These are phyloP conservation scores for Phthorimaea operculella DNA, from an alignment of 1,140 invertebrate genomes.

Conservation along the genomic window DNA sequence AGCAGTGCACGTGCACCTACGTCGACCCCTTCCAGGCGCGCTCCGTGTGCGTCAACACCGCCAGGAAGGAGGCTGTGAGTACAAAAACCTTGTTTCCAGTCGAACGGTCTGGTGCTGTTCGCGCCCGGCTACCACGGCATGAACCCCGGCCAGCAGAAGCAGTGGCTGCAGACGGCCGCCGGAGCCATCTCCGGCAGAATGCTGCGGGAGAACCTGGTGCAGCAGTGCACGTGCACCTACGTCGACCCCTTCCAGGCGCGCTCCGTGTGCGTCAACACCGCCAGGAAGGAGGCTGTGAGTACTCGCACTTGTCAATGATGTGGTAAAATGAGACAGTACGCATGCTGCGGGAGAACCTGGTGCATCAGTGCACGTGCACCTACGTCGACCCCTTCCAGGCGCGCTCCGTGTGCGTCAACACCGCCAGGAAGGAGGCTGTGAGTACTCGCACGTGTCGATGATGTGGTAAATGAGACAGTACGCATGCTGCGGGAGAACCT, in stretches of 20 bases:
- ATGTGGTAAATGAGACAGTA: too few relatives aligned
- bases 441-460: too few relatives aligned
- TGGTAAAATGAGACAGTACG: too few relatives aligned
- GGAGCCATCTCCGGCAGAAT: constrained; percentile 62
- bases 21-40: constrained; percentile 41
- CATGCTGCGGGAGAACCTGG: constrained; percentile 50
- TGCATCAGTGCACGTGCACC: constrained; percentile 68
- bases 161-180: constrained; percentile 67
- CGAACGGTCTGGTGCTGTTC: constrained; percentile 69
- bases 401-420: constrained; percentile 41
- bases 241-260: constrained; percentile 41
- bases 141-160: constrained; percentile 68
- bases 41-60: constrained; percentile 42
- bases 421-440: constrained; percentile 45
- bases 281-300: constrained; percentile 44
- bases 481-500: constrained; percentile 53
- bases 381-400: constrained; percentile 43
- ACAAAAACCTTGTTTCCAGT: constrained; percentile 52
- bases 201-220: constrained; percentile 45
- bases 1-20: constrained; percentile 68
- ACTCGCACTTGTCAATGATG: too few relatives aligned
- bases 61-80: constrained; percentile 44
- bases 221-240: constrained; percentile 68
- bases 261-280: constrained; percentile 42
- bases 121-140: constrained; percentile 65